Evolutionary conservation across 2,797 vertebrate species (phyloP), one percentile per base, ranked within the genome.

Genomic region (Sebastes variabilis): DNA sequence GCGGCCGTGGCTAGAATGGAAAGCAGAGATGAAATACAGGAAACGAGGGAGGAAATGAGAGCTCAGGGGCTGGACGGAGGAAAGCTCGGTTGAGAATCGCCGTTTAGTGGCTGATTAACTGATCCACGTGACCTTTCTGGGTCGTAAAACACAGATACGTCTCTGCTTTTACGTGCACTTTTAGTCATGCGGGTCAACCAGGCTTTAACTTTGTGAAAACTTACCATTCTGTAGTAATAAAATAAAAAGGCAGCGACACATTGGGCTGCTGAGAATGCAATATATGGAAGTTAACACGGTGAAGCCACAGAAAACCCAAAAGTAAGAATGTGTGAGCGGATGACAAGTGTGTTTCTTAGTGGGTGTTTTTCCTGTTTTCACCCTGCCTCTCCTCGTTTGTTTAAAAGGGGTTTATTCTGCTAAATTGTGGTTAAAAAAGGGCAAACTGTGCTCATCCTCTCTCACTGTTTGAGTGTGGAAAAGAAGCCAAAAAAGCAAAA

Each of bases 1-100:
- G 83, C 80, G 70, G 82, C 10, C 61, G 68, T 83, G 84, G 81
- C 70, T 62, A 90, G 88, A 92, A 90, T 89, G 90, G 59, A 88
- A 86, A 84, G 59, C 34, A 66, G 73, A 62, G 72, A 72, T 2
- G 24, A 73, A 77, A 64, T 8, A 66, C 71, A 90, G 89, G 87
- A 91, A 92, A 87, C 24, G 32, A 69, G 64, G 29, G 61, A 79
- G 85, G 88, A 88, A 87, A 89, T 86, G 77, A 87, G 81, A 84
- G 75, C 79, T 87, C 67, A 72, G 24, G 76, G 38, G 59, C 22
- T 20, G 74, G 73, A 69, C 34, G 70, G 36, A 56, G 61, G 36
- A 70, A 79, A 60, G 74, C 59, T n/a, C 0, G 42, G 32, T 56
- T 72, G 66, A 87, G 62, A 84, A 74, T 27, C 12, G 8, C 64